Evolutionary conservation across 1,140 invertebrate species (phyloP), one percentile per base, ranked within the genome.

Genomic region (Drosophila jambulina): DNA sequence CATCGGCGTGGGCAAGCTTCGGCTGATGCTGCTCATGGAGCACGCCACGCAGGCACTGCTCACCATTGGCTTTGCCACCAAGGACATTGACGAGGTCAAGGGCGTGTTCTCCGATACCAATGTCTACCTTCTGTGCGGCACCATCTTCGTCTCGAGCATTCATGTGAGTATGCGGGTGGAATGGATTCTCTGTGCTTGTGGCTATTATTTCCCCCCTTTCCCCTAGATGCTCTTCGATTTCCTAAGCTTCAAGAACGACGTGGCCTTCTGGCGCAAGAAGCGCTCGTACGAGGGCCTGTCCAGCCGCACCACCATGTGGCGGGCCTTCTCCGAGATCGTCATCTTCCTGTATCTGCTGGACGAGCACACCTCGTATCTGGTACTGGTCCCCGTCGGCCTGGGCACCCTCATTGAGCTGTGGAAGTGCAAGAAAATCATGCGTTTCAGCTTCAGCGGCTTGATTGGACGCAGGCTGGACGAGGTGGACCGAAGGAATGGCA

Each of bases 201-300:
- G 19, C 42, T 45, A 23, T 23, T 15, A 46, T 15, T 27, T 48
- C 2, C 4, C 45, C 38, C 17, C 48, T 71, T 49, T 25, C 27
- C 71, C 71, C 67, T 3, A 48, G 98, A 92, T 99, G 57, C 93
- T 99, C 12, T 98, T 99, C 92, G 99, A 99, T 92, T 98, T 99
- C 86, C 93, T 99, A 49, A 98, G 99, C 3, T 99, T 99, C 86
- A 99, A 99, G 95, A 99, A 99, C 93, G 99, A 99, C 83, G 97
- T 99, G 6, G 95, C 95, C 75, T 99, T 99, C 93, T 99, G 99
- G 99, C 95, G 95, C 63, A 94, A 95, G 15, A 95, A 97, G 80
- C 95, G 95, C 38, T 96, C 96, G 2, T 96, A 99, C 93, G 97
- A 96, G 34, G 99, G 99, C 2, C 92, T 99, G 4, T 99, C 98